Conservation (phyloP, 2,888 invertebrate genomes). For the Artemia sinica region DNA sequence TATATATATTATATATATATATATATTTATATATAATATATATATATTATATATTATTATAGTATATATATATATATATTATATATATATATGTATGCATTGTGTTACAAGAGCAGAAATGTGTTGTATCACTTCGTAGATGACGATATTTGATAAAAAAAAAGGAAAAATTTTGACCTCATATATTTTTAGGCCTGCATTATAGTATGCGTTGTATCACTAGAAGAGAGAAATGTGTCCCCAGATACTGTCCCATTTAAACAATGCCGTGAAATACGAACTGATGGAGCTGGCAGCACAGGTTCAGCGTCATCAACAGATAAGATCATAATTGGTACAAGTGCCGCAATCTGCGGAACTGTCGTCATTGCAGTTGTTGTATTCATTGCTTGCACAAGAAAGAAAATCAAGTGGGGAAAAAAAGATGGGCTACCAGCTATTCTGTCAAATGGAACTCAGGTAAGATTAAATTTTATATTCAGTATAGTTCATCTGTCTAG, state of each 20-base stretch:
- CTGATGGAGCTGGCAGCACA: constrained; percentile 48
- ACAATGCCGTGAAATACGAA: constrained; percentile 75
- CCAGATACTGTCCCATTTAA: constrained; percentile 66
- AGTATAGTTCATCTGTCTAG: no score
- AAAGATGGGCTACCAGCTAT: constrained; percentile 30
- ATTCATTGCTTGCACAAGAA: constrained; percentile 64
- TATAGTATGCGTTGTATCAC: constrained; percentile 75
- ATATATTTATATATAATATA: no score
- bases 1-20: no score
- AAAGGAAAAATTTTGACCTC: not conserved
- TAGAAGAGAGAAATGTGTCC: constrained; percentile 71
- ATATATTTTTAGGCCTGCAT: constrained; percentile 56
- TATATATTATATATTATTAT: no score
- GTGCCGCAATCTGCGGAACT: constrained; percentile 78
- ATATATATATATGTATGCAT: no score
- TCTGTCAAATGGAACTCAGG: constrained; percentile 10
- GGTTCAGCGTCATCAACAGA: constrained; percentile 57
- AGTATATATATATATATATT: no score
- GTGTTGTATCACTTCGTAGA: no score
- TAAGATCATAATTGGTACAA: constrained; percentile 81
- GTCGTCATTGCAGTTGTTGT: constrained; percentile 76
- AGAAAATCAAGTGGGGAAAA: constrained; percentile 36
- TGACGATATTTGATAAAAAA: no score
- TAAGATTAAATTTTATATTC: not conserved
- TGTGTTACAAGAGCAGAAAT: no score